phyloP scores from a whole-genome alignment of 2,888 invertebrate genomes.

The Phyllotreta striolata region DNA sequence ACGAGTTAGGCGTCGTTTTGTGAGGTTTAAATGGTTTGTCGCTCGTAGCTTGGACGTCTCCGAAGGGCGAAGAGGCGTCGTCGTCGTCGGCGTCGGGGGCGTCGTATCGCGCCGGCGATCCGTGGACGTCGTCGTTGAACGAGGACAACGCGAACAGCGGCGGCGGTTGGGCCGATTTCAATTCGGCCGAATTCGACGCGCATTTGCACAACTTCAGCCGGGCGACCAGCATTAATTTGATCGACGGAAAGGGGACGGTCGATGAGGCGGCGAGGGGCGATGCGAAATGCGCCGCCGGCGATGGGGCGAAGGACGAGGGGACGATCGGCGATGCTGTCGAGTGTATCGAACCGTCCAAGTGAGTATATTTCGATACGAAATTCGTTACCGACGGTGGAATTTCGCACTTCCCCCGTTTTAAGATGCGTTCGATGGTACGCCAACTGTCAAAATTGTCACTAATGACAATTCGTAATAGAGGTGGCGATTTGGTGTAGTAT shows the following conservation, averaged over 20 bases:
- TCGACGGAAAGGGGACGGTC: conserved; percentile 9
- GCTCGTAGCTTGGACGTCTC: conserved; percentile 57
- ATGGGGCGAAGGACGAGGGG: conserved; percentile 35
- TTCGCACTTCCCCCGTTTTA: too few species aligned
- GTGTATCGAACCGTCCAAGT: not conserved
- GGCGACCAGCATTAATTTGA: conserved; percentile 20
- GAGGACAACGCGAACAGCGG: conserved; percentile 36
- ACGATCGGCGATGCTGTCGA: conserved; percentile 22
- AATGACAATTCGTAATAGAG: too few species aligned
- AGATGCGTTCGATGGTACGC: too few species aligned
- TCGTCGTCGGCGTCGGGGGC: conserved; percentile 25
- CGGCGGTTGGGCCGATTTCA: conserved; percentile 62
- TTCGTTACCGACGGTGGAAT: too few species aligned
- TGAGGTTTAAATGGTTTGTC: not conserved
- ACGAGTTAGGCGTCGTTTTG: not conserved
- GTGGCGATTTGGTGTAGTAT: too few species aligned
- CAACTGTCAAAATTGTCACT: too few species aligned
- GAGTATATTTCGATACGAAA: too few species aligned
- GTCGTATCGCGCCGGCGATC: conserved; percentile 48
- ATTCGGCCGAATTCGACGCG: conserved; percentile 53
- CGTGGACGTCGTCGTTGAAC: conserved; percentile 49
- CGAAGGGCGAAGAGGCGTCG: conserved; percentile 39
- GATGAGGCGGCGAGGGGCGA: conserved; percentile 4
- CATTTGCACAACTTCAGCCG: conserved; percentile 43
- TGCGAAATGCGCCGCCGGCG: conserved; percentile 41